Percentiles rank a stretch among this genome's conserved stretches.
These are phyloP conservation scores for Donacobius atricapilla DNA, from an alignment of 2,113 vertebrate genomes.

Conservation along the genomic window DNA sequence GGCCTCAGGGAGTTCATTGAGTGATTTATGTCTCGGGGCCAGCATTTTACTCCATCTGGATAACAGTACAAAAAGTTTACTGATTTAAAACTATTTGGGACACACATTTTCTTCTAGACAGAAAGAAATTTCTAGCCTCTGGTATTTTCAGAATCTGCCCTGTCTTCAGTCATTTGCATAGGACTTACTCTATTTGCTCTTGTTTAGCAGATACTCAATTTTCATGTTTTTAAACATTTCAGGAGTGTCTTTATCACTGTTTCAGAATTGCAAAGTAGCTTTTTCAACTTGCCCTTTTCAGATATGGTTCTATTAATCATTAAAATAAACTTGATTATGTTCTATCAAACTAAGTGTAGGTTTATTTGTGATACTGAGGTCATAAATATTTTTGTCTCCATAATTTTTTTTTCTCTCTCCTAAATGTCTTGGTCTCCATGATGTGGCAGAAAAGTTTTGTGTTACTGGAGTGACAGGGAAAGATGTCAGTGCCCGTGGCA, in stretches of 20 bases:
- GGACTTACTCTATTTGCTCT: background rate
- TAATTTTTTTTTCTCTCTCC: background rate
- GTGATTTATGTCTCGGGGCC: background rate
- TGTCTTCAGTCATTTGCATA: background rate
- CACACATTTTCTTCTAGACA: background rate
- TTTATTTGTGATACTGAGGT: background rate
- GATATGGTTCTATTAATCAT: background rate
- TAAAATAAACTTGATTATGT: background rate
- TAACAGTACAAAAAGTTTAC: background rate
- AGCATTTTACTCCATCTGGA: background rate
- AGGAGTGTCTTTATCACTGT: background rate
- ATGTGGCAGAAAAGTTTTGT: background rate
- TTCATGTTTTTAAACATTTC: background rate
- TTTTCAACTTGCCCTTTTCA: background rate
- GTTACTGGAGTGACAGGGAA: background rate
- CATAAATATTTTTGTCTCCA: background rate
- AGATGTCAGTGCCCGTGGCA: fast-evolving
- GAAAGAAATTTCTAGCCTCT: background rate
- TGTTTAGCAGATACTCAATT: background rate
- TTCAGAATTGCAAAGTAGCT: background rate
- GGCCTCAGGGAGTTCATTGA: background rate
- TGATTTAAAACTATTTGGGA: background rate
- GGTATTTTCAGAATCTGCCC: background rate
- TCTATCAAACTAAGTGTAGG: background rate
- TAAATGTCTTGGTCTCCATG: background rate